phyloP scores from a whole-genome alignment of 2,888 invertebrate genomes.

The Patella caerulea region DNA sequence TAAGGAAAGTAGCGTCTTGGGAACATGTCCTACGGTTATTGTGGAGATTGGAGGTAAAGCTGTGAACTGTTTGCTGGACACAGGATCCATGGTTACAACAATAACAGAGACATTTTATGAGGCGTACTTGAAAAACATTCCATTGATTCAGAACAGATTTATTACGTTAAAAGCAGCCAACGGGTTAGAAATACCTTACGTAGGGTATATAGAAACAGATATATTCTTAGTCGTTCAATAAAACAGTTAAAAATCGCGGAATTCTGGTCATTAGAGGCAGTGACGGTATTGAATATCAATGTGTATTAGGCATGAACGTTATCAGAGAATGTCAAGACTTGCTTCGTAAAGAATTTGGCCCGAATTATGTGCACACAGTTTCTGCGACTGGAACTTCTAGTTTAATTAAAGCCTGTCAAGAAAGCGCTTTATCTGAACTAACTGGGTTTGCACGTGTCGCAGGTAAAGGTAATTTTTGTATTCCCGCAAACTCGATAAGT shows the following conservation, averaged over 20 bases:
- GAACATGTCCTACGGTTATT: too few species aligned
- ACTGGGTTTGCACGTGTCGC: background rate
- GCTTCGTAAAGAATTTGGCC: background rate
- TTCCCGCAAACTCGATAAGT: background rate
- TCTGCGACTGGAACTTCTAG: too few species aligned
- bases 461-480: background rate
- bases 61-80: too few species aligned
- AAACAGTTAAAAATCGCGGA: background rate
- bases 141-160: background rate
- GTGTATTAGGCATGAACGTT: background rate
- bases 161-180: conserved; percentile 2
- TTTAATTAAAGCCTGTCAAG: too few species aligned
- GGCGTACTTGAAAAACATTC: background rate
- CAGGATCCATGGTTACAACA: background rate
- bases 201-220: background rate
- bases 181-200: background rate
- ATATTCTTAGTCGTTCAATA: background rate
- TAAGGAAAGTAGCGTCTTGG: too few species aligned
- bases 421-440: background rate
- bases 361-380: too few species aligned
- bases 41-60: too few species aligned
- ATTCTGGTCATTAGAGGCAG: background rate
- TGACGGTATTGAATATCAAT: background rate
- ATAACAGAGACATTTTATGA: background rate
- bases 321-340: background rate